Conservation (phyloP, 2,888 invertebrate genomes). For the Notodonta ziczac region DNA sequence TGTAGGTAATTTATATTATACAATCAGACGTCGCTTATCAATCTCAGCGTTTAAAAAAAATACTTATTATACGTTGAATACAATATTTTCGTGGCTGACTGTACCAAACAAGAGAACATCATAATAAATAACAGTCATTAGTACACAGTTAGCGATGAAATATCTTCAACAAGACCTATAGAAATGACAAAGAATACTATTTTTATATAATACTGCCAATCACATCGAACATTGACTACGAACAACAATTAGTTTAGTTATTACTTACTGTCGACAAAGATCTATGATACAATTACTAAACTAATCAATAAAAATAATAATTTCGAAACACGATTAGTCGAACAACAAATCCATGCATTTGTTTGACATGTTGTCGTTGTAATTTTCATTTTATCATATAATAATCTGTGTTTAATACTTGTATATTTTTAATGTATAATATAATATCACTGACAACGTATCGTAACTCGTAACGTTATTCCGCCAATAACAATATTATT, state of each 20-base stretch:
- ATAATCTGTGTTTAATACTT: too few relatives aligned
- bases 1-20: too few relatives aligned
- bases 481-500: too few relatives aligned
- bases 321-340: not conserved
- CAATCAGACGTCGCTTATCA: too few relatives aligned
- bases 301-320: not conserved
- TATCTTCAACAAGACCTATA: not conserved
- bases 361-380: not conserved
- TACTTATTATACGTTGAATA: too few relatives aligned
- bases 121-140: not conserved
- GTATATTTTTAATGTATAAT: too few relatives aligned
- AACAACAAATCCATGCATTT: not conserved
- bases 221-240: constrained; percentile 33
- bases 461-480: too few relatives aligned
- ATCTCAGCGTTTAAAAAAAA: too few relatives aligned
- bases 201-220: constrained; percentile 17
- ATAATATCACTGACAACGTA: too few relatives aligned
- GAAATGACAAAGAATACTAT: constrained; percentile 7
- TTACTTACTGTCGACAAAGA: constrained; percentile 25
- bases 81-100: not conserved
- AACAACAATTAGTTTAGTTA: constrained; percentile 10
- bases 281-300: not conserved
- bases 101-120: not conserved
- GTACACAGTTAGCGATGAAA: not conserved
- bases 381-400: too few relatives aligned